These are phyloP conservation scores for Sciurus niger DNA, from an alignment of 2,113 vertebrate species.

Conservation along the genomic window DNA sequence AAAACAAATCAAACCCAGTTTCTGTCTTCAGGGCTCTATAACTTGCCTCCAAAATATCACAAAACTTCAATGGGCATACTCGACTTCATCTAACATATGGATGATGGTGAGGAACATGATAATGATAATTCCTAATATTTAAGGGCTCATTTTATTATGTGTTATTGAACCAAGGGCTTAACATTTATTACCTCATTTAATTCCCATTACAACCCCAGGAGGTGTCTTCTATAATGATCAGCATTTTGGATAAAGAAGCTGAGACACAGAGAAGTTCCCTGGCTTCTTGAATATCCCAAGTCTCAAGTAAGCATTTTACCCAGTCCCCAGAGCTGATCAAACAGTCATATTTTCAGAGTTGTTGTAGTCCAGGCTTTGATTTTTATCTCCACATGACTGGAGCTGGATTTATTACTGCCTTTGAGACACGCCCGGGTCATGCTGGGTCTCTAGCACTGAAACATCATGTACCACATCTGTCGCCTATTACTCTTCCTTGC, in stretches of 20 bases:
- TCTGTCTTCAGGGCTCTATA: neutral
- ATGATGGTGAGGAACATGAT: neutral
- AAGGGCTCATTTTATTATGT: neutral
- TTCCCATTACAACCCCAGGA: neutral
- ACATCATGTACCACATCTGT: slow-evolving; percentile 69
- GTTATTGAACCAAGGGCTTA: neutral
- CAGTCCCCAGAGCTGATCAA: neutral
- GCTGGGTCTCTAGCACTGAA: slow-evolving; percentile 57
- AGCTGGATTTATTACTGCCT: slow-evolving; percentile 25
- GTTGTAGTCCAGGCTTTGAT: neutral
- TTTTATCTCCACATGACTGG: slow-evolving; percentile 39
- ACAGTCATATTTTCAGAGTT: neutral
- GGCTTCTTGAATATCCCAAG: neutral
- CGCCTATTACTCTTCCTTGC: slow-evolving; percentile 75
- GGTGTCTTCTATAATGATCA: neutral
- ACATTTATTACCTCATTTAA: neutral
- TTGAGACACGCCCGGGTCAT: slow-evolving; percentile 39
- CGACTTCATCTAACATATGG: neutral
- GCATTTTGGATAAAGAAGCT: neutral
- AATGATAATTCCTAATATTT: neutral
- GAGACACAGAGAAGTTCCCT: neutral
- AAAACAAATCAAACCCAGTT: neutral
- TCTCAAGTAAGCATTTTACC: neutral
- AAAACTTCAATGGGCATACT: neutral
- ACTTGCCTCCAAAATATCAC: neutral